Conservation (phyloP, 2,888 invertebrate genomes). For the Cheilosia soror region DNA sequence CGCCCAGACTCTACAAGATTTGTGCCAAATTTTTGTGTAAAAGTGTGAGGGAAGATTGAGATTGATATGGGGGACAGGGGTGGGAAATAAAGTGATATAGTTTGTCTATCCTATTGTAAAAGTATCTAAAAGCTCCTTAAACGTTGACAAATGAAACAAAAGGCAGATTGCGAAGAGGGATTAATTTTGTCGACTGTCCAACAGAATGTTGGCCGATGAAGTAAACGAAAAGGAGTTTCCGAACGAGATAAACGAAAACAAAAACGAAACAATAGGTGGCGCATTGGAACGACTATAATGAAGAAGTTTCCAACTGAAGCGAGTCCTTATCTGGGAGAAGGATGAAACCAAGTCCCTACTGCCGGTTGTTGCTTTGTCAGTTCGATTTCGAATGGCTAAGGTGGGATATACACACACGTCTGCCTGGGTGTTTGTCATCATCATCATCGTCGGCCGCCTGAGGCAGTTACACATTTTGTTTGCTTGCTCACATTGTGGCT, state of each 20-base stretch:
- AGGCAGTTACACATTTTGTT: conserved; percentile 57
- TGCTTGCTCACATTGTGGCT: conserved; percentile 14
- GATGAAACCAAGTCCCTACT: neutral
- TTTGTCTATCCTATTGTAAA: conserved; percentile 67
- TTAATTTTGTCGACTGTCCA: conserved; percentile 33
- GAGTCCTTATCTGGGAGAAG: conserved; percentile 4
- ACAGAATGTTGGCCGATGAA: conserved; percentile 9
- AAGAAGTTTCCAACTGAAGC: conserved; percentile 25
- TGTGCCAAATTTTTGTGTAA: conserved; percentile 63
- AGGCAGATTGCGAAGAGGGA: conserved; percentile 2
- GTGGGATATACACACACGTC: conserved; percentile 42
- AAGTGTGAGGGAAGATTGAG: neutral
- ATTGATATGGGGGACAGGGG: neutral
- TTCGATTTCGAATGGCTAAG: conserved; percentile 52
- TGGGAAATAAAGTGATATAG: conserved; percentile 70
- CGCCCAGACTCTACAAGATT: conserved; percentile 45
- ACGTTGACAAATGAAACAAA: conserved; percentile 47
- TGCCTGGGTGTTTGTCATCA: conserved; percentile 46
- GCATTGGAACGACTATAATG: conserved; percentile 50
- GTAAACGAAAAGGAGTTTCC: conserved; percentile 32
- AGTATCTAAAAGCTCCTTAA: conserved; percentile 49
- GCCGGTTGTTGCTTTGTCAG: conserved; percentile 45
- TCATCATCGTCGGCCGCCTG: conserved; percentile 22
- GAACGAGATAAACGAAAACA: conserved; percentile 25
- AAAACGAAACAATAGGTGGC: conserved; percentile 41